phyloP scores from a whole-genome alignment of 2,113 vertebrate species.

The Alosa alosa region DNA sequence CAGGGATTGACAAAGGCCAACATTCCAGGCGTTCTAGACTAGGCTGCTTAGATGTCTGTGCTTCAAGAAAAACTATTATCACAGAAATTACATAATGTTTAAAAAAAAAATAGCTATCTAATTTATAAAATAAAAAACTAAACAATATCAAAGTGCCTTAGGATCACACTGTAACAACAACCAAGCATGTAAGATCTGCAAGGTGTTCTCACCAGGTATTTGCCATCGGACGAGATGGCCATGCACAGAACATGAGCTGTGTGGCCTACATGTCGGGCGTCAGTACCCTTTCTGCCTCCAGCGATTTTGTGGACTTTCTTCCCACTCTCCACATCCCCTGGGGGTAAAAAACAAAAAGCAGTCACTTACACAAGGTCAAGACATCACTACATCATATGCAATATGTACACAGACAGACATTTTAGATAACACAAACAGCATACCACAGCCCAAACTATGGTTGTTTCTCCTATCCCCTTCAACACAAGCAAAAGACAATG shows the following conservation, averaged over 20 bases:
- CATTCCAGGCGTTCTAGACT: neutral
- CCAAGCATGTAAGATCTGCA: neutral
- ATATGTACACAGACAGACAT: neutral
- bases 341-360: neutral
- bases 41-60: neutral
- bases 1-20: neutral
- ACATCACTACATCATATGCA: constrained; percentile 1
- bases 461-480: neutral
- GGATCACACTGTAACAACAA: neutral
- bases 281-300: constrained; percentile 78
- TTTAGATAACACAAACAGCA: neutral
- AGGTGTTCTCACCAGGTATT: constrained; percentile 82
- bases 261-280: constrained; percentile 79
- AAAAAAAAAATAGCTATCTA: too few species aligned
- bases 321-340: constrained; percentile 87
- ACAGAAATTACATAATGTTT: neutral
- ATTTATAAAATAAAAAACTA: too few species aligned
- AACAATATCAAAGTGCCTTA: neutral
- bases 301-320: constrained; percentile 82
- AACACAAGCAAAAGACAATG: neutral
- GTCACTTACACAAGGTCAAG: neutral
- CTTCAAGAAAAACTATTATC: neutral
- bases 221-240: constrained; percentile 91
- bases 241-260: constrained; percentile 84
- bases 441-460: neutral